Conservation (phyloP, 2,888 invertebrate genomes). For the Meganola albula region DNA sequence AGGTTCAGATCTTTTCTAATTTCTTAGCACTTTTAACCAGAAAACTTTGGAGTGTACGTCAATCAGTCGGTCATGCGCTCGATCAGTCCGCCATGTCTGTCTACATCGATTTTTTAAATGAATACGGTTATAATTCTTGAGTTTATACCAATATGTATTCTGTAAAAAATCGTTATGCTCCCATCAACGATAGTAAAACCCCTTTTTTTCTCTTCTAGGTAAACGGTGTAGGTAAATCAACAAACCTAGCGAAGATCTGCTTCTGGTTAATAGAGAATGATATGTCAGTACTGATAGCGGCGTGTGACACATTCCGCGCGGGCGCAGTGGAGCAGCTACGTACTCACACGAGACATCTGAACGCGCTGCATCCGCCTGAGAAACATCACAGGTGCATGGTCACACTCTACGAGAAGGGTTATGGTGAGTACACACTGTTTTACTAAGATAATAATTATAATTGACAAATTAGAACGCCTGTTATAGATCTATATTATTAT, state of each 20-base stretch:
- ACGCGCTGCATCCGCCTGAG: slow-evolving; percentile 92
- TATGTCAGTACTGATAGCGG: slow-evolving; percentile 96
- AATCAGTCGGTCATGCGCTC: too few species aligned
- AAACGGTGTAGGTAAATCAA: slow-evolving; percentile 99
- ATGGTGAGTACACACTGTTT: slow-evolving; percentile 74
- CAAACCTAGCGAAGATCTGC: slow-evolving; percentile 98
- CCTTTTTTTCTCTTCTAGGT: slow-evolving; percentile 56
- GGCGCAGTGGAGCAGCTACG: slow-evolving; percentile 99
- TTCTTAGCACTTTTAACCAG: too few species aligned
- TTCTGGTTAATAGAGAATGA: slow-evolving; percentile 99
- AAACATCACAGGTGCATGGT: slow-evolving; percentile 90
- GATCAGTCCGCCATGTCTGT: too few species aligned
- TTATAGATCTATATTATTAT: background rate
- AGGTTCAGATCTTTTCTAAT: too few species aligned
- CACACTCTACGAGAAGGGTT: slow-evolving; percentile 98
- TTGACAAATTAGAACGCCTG: background rate
- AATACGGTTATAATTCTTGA: too few species aligned
- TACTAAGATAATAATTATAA: too few species aligned
- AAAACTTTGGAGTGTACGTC: too few species aligned
- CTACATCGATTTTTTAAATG: too few species aligned
- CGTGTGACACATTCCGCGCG: slow-evolving; percentile 99
- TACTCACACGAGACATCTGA: slow-evolving; percentile 95
- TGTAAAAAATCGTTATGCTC: too few species aligned
- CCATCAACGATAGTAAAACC: too few species aligned
- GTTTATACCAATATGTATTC: too few species aligned